These are phyloP conservation scores for Bungarus multicinctus DNA, from an alignment of 2,113 vertebrate genomes.

Conservation along the genomic window DNA sequence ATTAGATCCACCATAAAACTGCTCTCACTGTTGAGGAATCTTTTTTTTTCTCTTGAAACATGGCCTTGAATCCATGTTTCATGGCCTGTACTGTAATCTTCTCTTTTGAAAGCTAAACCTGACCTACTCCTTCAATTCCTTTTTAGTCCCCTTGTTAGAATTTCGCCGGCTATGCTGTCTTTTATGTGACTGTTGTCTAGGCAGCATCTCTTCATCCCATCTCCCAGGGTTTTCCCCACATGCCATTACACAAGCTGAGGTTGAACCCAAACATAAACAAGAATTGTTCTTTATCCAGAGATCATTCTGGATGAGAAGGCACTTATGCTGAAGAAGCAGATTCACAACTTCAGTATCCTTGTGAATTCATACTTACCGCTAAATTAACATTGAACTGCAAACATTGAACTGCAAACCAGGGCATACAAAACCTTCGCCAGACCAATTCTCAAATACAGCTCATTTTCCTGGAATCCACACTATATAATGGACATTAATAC, in stretches of 20 bases:
- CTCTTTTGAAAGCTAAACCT: background rate
- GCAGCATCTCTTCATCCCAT: background rate
- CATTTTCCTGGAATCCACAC: too few species aligned
- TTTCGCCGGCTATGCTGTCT: background rate
- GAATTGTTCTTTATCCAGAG: background rate
- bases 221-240: background rate
- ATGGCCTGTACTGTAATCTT: background rate
- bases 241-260: background rate
- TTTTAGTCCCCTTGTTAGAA: background rate
- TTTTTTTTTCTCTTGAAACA: background rate
- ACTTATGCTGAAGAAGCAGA: background rate
- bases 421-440: too few species aligned
- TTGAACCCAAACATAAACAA: background rate
- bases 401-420: too few species aligned
- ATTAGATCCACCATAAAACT: background rate
- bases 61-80: background rate
- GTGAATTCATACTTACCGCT: background rate
- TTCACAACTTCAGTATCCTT: background rate
- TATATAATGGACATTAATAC: too few species aligned
- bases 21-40: background rate
- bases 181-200: background rate
- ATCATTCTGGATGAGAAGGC: background rate
- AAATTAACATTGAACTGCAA: background rate
- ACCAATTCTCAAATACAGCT: too few species aligned
- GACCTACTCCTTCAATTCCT: background rate